Conservation (phyloP, 2,113 vertebrate species). For the Alces alces region DNA sequence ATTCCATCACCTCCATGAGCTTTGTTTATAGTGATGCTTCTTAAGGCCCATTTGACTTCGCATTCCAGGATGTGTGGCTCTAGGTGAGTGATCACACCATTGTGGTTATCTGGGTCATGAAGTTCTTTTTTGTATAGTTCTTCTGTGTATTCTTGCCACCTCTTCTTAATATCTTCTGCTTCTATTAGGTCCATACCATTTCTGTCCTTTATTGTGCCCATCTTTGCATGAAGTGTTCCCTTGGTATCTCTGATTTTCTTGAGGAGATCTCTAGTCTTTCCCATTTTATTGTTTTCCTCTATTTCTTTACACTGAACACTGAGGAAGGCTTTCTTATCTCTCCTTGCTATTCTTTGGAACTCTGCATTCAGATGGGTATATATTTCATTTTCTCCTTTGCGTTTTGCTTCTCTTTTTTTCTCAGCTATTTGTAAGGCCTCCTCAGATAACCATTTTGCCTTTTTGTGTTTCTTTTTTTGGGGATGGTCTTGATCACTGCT, state of each 20-base stretch:
- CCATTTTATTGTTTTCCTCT: not conserved
- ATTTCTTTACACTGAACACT: not conserved
- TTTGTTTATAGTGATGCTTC: not conserved
- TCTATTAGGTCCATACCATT: not conserved
- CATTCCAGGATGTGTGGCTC: not conserved
- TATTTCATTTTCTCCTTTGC: not conserved
- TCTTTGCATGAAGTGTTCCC: not conserved
- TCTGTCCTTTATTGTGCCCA: not conserved
- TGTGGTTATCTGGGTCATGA: fast-evolving
- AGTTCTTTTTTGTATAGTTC: not conserved
- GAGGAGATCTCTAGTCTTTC: not conserved
- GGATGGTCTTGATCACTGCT: not conserved
- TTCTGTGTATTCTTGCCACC: not conserved
- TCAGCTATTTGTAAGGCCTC: not conserved
- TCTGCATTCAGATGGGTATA: not conserved
- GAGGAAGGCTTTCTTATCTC: not conserved
- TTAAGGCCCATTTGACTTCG: not conserved
- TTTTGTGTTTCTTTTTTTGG: not conserved
- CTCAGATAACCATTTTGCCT: not conserved
- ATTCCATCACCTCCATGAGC: not conserved
- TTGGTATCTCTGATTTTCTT: not conserved
- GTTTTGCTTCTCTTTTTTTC: not conserved
- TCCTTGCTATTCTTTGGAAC: not conserved
- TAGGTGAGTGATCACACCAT: not conserved
- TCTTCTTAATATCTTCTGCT: not conserved